Evolutionary conservation across 2,113 vertebrate species (phyloP).

Genomic region (Nothocercus nigrocapillus): DNA sequence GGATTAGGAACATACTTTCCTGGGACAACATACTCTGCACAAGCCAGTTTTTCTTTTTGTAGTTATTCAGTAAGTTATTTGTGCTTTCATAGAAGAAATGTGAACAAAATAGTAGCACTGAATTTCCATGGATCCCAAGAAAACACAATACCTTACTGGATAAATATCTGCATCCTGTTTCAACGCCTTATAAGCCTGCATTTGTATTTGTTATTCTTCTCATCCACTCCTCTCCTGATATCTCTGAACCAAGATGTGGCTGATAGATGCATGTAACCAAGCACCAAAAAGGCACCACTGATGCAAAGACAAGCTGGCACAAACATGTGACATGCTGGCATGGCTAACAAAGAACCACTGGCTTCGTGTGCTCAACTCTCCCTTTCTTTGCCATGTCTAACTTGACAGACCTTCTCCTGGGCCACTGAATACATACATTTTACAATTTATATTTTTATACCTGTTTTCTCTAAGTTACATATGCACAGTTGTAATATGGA

Average conservation of each 20-base stretch:
- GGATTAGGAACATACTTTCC: not conserved
- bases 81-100: not conserved
- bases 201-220: not conserved
- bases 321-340: not conserved
- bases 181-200: not conserved
- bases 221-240: not conserved
- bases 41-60: not conserved
- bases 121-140: not conserved
- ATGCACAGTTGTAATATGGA: not conserved
- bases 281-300: not conserved
- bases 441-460: not conserved
- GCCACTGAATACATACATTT: not conserved
- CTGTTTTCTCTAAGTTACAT: not conserved
- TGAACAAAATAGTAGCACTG: not conserved
- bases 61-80: not conserved
- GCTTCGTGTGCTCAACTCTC: not conserved
- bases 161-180: not conserved
- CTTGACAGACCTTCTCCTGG: accelerated
- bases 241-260: accelerated
- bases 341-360: accelerated
- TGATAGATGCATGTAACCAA: not conserved
- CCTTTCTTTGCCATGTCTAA: not conserved
- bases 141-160: not conserved
- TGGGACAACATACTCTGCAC: not conserved
- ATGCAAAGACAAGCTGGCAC: not conserved